A percentile compares a stretch with the other conserved stretches of the same genome.
Evolutionary conservation across 2,797 vertebrate species (phyloP).

Genomic region (Liasis olivaceus): DNA sequence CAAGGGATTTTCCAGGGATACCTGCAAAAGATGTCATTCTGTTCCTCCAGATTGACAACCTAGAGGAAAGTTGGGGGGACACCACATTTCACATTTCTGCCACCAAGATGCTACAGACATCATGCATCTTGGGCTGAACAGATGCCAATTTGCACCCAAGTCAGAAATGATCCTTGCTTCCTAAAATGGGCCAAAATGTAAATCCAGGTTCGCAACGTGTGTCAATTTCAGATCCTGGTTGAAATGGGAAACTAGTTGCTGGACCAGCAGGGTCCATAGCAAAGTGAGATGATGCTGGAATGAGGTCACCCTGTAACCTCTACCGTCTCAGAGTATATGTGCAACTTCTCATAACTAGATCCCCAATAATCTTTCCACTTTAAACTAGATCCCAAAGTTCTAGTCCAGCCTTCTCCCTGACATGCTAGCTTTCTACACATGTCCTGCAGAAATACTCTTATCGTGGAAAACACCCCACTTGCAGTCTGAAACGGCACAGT

Average conservation of each 20-base stretch:
- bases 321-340: not conserved
- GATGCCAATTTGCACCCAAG: accelerated
- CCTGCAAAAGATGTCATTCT: conserved; percentile 1
- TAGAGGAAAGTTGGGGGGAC: too few species aligned
- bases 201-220: too few species aligned
- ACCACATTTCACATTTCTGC: not conserved
- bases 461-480: not conserved
- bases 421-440: not conserved
- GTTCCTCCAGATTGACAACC: not conserved
- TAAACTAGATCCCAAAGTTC: not conserved
- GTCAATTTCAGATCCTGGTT: too few species aligned
- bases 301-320: too few species aligned
- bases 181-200: not conserved
- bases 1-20: not conserved
- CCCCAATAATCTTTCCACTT: not conserved
- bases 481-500: not conserved
- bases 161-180: too few species aligned
- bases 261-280: too few species aligned
- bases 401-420: not conserved
- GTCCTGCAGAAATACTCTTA: not conserved
- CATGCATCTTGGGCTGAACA: not conserved
- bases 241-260: too few species aligned
- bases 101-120: too few species aligned
- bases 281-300: too few species aligned
- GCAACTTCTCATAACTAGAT: too few species aligned